Evolutionary conservation across 2,797 vertebrate genomes (phyloP), one percentile per base, ranked within the genome.

Genomic region (Tadarida brasiliensis): DNA sequence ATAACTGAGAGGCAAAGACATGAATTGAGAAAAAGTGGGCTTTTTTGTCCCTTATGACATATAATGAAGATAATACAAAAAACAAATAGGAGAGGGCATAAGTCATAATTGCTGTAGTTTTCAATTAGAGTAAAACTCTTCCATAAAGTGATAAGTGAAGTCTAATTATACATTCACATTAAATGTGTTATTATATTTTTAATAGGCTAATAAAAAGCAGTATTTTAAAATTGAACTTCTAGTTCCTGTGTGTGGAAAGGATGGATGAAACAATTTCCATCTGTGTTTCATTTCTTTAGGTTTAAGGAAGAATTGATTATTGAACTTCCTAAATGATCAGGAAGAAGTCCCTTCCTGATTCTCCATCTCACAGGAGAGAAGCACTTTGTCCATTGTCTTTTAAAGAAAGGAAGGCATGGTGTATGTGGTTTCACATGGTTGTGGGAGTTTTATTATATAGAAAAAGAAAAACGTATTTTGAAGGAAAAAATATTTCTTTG

Each of bases 391-490:
- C 5, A 24, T 19, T 24, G 16, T 7, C 2, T 57, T 89, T 84
- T 87, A 76, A 61, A 77, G 44, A 88, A 14, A 82, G 20, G 28
- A 89, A 81, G 33, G 67, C 15, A 5, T 61, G 3, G 26, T 65
- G 0, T 68, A 57, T 94, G n/a, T 78, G 76, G 56, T 82, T 93
- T 82, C 22, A 87, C 24, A 12, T 63, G 35, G 22, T 44, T 91
- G 3, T 89, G 39, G 30, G 47, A 47, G 2, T 81, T 91, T 86
- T 91, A 73, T 59, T 93, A 59, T 88, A 44, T 67, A 77, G 51
- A 77, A 33, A 91, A 93, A 82, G 26, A 74, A 85, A 65, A 68
- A 63, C 74, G 8, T 67, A n/a, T 93, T 76, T 78, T 90, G 14
- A 19, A 88, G 83, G 35, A 19, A 73, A 94, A 85, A 82, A 33